Base-by-base conservation (phyloP, 1,140 invertebrate genomes). In the Drosophila fuyamai region DNA sequence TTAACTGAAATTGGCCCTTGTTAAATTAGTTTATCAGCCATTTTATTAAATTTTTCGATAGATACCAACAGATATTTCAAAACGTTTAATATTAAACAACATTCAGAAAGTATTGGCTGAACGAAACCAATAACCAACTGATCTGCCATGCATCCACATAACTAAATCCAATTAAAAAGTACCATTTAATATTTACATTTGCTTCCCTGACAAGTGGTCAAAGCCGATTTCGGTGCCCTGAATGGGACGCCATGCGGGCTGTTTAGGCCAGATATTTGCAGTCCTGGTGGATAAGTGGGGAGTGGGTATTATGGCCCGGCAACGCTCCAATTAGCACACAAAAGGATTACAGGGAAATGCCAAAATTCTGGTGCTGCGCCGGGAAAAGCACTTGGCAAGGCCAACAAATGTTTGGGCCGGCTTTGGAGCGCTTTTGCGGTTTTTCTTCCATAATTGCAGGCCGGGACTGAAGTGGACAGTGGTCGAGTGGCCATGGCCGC, bases 321-420 rank as follows among this genome's bases (percentile, higher is more conserved):
- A 86, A 85, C 76, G 83, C 79, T 88, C 83, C 82, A 86, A 86
- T 86, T 86, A 86, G 79, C 82, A 88, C 82, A 83, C 79, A 86
- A 86, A 86, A 79, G 82, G 82, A 88, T 86, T 86, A 86, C 53
- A 50, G 65, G 38, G 50, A 73, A 86, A 86, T 86, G 56, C 65
- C 76, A 68, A 86, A 85, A 79, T 81, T 73, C 67, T 68, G 74
- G 41, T 27, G 60, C 41, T 57, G 47, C 51, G 40, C 53, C 18
- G 27, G 40, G 14, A 47, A 61, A 51, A 50, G 29, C 56, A 74
- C 46, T 74, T 74, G 57, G 66, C 59, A 62, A 36, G 60, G 60
- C 59, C 59, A 63, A 60, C 48, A 70, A 68, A 53, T 70, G 40
- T 58, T 58, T 44, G 32, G 59, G 38, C 43, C 44, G 10, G 73